These are phyloP conservation scores for Ylistrum balloti DNA, from an alignment of 1,140 invertebrate species.

Conservation along the genomic window DNA sequence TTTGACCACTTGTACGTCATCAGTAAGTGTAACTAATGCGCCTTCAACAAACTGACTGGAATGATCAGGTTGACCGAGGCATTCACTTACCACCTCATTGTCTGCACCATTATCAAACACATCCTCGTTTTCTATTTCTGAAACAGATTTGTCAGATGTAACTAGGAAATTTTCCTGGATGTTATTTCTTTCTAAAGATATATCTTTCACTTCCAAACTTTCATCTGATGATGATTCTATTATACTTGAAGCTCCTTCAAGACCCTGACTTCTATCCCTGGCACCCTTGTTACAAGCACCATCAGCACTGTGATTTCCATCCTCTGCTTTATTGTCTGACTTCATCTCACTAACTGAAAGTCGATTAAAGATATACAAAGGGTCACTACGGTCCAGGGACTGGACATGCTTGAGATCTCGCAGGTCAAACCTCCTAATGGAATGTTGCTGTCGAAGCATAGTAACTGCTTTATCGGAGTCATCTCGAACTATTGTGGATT, in stretches of 20 bases:
- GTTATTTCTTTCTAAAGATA: neutral
- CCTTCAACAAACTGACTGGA: no score
- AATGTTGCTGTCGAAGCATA: slow-evolving; percentile 56
- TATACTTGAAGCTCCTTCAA: neutral
- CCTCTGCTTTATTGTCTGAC: neutral
- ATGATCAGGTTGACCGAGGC: neutral
- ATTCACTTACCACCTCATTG: neutral
- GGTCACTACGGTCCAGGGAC: slow-evolving; percentile 62
- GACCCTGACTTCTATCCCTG: neutral
- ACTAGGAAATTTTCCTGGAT: neutral
- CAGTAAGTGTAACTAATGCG: neutral
- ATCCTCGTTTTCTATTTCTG: neutral
- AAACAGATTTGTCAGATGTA: neutral
- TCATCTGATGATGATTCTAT: neutral
- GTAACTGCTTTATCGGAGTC: slow-evolving; percentile 54
- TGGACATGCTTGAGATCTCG: slow-evolving; percentile 58
- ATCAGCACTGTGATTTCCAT: neutral
- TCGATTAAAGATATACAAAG: slow-evolving; percentile 68
- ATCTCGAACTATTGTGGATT: slow-evolving; percentile 63
- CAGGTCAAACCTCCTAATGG: slow-evolving; percentile 68
- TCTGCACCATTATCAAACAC: neutral
- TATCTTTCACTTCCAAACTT: neutral
- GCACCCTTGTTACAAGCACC: neutral
- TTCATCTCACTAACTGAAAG: slow-evolving; percentile 46
- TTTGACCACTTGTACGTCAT: neutral